Conservation (phyloP, 2,888 invertebrate genomes). For the Beris morrisii region DNA sequence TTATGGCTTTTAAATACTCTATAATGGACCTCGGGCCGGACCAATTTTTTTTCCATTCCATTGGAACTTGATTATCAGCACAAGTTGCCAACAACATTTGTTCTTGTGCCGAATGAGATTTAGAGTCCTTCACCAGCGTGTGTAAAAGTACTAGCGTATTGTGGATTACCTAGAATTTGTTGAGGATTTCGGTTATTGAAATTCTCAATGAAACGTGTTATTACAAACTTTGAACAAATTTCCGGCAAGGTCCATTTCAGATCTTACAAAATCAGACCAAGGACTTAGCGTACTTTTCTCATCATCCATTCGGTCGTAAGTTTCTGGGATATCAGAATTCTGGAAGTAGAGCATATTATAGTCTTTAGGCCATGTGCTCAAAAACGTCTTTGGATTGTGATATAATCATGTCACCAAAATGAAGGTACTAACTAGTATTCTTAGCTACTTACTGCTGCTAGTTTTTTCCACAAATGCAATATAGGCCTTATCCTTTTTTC, state of each 20-base stretch:
- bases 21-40: slow-evolving; percentile 49
- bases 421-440: too few relatives aligned
- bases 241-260: slow-evolving; percentile 49
- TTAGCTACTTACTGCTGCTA: slow-evolving; percentile 57
- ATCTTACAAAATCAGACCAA: slow-evolving; percentile 51
- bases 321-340: slow-evolving; percentile 45
- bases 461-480: slow-evolving; percentile 81
- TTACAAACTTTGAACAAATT: slow-evolving; percentile 44
- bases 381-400: too few relatives aligned
- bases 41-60: slow-evolving; percentile 52
- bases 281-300: slow-evolving; percentile 41
- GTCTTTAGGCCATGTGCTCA: too few relatives aligned
- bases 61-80: slow-evolving; percentile 51
- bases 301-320: slow-evolving; percentile 43
- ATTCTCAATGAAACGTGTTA: not conserved
- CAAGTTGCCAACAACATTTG: slow-evolving; percentile 43
- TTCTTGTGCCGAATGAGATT: slow-evolving; percentile 41
- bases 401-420: too few relatives aligned
- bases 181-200: not conserved
- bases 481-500: slow-evolving; percentile 68
- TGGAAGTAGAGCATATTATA: slow-evolving; percentile 37
- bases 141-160: slow-evolving; percentile 48
- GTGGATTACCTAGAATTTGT: slow-evolving; percentile 47
- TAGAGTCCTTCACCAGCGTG: slow-evolving; percentile 45
- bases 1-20: slow-evolving; percentile 51